Conservation (phyloP, 2,113 vertebrate species). For the Pteruthius melanotis region DNA sequence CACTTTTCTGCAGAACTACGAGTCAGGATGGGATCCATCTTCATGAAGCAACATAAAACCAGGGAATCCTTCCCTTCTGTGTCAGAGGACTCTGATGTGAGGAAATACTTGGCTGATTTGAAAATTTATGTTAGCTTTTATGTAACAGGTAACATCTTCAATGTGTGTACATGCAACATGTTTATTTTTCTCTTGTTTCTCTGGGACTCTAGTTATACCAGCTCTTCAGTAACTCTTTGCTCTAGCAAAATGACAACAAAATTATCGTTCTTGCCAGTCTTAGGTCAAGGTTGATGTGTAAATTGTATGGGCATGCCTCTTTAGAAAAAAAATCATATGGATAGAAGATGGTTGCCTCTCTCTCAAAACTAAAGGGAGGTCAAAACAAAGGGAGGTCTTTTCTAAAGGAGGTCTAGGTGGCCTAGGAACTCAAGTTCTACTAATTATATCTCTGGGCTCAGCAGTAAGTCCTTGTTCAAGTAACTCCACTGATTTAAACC, state of each 20-base stretch:
- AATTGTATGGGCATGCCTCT: not conserved
- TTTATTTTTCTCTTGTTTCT: not conserved
- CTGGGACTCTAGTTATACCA: not conserved
- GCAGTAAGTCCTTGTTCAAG: not conserved
- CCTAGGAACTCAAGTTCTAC: not conserved
- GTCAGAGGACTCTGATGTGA: not conserved
- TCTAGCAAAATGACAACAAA: not conserved
- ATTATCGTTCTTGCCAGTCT: not conserved
- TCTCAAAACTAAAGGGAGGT: not conserved
- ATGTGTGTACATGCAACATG: fast-evolving
- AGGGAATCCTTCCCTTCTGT: not conserved
- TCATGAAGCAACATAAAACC: not conserved
- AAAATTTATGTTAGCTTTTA: not conserved
- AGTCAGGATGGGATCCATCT: not conserved
- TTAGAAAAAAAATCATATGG: not conserved
- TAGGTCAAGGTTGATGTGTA: not conserved
- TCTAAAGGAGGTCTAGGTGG: not conserved
- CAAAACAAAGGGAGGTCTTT: not conserved
- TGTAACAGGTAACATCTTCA: not conserved
- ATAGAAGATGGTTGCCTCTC: not conserved
- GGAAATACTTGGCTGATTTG: not conserved
- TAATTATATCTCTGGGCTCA: not conserved
- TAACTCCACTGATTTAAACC: conserved; percentile 6
- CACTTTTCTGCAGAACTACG: not conserved
- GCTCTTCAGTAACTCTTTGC: not conserved